phyloP scores from a whole-genome alignment of 2,113 vertebrate genomes.

The Pholis gunnellus region DNA sequence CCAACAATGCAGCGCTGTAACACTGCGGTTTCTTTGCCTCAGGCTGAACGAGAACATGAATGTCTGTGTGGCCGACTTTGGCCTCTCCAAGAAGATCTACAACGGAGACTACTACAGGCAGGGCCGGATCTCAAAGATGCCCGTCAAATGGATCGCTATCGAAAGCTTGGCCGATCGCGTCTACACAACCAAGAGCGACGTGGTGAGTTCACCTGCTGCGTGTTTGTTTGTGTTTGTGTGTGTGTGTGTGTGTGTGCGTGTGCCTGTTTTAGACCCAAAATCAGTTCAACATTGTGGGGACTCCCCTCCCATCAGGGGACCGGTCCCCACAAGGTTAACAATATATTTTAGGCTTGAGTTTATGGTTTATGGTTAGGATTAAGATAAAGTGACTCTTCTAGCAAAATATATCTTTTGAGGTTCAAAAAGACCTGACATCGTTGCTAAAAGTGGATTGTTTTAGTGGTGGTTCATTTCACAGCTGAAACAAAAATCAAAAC shows the following conservation, averaged over 20 bases:
- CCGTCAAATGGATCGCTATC: conserved; percentile 95
- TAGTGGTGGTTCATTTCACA: not conserved
- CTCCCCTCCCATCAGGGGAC: too few species aligned
- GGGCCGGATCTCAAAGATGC: conserved; percentile 95
- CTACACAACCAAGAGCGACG: conserved; percentile 94
- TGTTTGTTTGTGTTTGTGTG: not conserved
- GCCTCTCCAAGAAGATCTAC: conserved; percentile 95
- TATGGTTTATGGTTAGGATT: not conserved
- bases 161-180: conserved; percentile 93
- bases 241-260: not conserved
- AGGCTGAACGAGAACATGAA: conserved; percentile 97
- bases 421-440: not conserved
- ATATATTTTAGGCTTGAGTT: not conserved
- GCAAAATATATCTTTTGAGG: not conserved
- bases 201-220: conserved; percentile 78
- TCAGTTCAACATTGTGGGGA: not conserved
- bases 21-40: not conserved
- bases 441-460: not conserved
- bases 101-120: conserved; percentile 95
- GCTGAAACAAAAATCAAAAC: not conserved
- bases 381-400: too few species aligned
- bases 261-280: not conserved
- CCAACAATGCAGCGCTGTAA: not conserved
- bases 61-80: conserved; percentile 93
- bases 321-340: not conserved